These are phyloP conservation scores for Takifugu rubripes DNA, from an alignment of 2,797 vertebrate genomes.

Conservation along the genomic window DNA sequence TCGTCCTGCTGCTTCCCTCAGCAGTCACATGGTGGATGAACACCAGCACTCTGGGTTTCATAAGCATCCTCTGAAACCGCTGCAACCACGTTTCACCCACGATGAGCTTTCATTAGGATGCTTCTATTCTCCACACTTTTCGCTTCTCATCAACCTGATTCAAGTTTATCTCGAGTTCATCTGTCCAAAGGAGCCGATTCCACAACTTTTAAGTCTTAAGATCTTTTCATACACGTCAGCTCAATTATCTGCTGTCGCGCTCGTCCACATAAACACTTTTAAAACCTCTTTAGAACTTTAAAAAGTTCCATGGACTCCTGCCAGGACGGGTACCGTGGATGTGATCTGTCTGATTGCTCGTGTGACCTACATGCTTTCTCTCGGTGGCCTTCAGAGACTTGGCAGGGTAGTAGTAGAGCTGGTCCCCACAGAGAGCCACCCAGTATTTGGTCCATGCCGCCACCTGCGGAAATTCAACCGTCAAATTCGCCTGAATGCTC, in stretches of 20 bases:
- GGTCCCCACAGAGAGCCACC: slow-evolving; percentile 91
- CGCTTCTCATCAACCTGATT: no score
- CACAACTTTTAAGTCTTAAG: no score
- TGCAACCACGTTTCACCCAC: no score
- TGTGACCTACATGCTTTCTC: slow-evolving; percentile 90
- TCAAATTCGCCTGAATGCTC: not conserved
- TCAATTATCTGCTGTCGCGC: not conserved
- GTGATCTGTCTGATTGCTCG: not conserved
- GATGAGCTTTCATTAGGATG: no score
- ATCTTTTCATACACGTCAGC: slow-evolving; percentile 13
- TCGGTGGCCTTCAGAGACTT: slow-evolving; percentile 97
- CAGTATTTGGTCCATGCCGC: slow-evolving; percentile 98
- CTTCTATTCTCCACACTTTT: no score
- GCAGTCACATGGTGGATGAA: no score
- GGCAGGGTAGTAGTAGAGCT: slow-evolving; percentile 94
- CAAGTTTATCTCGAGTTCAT: slow-evolving; percentile 16
- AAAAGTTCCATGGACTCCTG: not conserved
- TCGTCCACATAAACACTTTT: not conserved
- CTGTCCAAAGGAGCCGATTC: not conserved
- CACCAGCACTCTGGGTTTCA: no score
- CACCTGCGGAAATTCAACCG: slow-evolving; percentile 74
- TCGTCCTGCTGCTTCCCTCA: no score
- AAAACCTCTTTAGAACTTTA: slow-evolving; percentile 7
- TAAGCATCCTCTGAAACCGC: no score
- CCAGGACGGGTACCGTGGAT: not conserved